Conservation (phyloP, 2,113 vertebrate genomes). For the Menidia beryllina region DNA sequence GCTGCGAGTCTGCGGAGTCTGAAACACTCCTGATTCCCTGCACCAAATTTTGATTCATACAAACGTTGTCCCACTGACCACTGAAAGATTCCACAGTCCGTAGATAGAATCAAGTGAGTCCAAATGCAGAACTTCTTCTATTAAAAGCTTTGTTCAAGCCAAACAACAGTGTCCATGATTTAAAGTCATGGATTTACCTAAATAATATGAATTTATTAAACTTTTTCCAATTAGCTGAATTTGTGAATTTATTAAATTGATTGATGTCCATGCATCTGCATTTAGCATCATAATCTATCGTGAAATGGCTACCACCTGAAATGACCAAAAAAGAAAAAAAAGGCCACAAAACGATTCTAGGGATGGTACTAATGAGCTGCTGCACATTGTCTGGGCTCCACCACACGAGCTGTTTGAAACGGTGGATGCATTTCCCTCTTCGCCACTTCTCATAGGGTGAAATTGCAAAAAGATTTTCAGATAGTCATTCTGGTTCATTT, state of each 20-base stretch:
- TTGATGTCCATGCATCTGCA: background rate
- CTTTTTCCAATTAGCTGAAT: too few relatives aligned
- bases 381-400: too few relatives aligned
- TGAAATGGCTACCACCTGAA: too few relatives aligned
- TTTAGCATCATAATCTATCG: too few relatives aligned
- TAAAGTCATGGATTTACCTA: conserved; percentile 1
- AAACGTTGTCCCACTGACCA: background rate
- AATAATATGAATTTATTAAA: too few relatives aligned
- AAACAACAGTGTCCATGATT: background rate
- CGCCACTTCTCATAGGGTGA: too few relatives aligned
- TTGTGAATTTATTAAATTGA: background rate
- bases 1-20: conserved; percentile 2
- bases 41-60: conserved; percentile 15
- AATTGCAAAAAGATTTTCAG: too few relatives aligned
- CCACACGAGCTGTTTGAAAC: too few relatives aligned
- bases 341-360: too few relatives aligned
- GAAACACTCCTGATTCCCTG: conserved; percentile 9
- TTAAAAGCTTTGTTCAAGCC: background rate
- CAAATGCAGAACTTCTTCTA: background rate
- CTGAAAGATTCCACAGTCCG: background rate
- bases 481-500: background rate
- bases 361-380: too few relatives aligned
- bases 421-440: too few relatives aligned
- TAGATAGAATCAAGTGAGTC: conserved; percentile 1
- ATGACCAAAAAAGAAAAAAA: too few relatives aligned